Evolutionary conservation across 2,797 vertebrate species (phyloP), one percentile per base, ranked within the genome.

Genomic region (Hylomyscus alleni): DNA sequence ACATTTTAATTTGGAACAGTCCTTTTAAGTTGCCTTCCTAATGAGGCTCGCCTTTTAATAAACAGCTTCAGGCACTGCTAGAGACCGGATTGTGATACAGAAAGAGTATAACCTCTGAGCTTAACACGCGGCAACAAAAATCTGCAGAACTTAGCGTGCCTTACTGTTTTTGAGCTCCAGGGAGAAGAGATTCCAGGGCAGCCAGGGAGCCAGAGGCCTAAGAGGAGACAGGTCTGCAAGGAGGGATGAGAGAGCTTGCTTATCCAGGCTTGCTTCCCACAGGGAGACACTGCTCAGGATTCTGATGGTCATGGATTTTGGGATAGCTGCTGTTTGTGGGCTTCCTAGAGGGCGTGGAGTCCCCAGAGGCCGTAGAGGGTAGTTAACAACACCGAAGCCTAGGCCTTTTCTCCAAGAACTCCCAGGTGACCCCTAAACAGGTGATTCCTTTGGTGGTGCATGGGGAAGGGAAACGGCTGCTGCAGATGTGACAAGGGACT

Each of bases 1-100:
- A 17, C 89, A 93, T 93, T 95, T 95, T 90, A 95, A 82, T 85
- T 89, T 84, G 76, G 52, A 95, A 62, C 44, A 22, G 86, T 93
- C 75, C 76, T 97, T 93, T 97, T 92, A 95, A 93, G 54, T 77
- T 95, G 76, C 77, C 80, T 95, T 96, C 76, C 93, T n/a, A 96
- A 17, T 85, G 92, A 87, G 56, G 80, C 92, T 78, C 29, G 40
- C 26, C 37, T 94, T 89, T 95, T 87, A 77, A 29, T 52, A 83
- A 78, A 92, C 20, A 91, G 78, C 84, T 83, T 84, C 9, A 76
- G 19, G 6, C 19, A 90, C 90, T 88, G 81, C 60, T 83, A 73
- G 90, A 73, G 92, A 78, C 15, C 77, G 60, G 84, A 26, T 94
- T 54, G 44, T 85, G 77, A 47, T 56, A 29, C 20, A 72, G 24